Evolutionary conservation across 2,888 invertebrate genomes (phyloP).

Genomic region (Trichogramma evanescens): DNA sequence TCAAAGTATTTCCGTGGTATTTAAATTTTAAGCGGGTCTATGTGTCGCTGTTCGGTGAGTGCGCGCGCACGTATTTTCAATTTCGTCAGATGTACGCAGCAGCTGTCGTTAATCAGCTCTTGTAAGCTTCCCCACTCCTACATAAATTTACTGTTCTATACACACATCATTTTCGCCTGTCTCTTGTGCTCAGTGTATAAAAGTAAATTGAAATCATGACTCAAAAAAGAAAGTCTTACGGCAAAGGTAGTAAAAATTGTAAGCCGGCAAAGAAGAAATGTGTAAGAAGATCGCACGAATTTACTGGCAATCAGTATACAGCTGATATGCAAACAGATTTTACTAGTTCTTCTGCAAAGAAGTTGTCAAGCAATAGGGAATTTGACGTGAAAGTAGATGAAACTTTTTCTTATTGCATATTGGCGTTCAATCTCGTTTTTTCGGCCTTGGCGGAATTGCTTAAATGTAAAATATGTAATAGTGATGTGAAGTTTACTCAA

Average conservation of each 20-base stretch:
- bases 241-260: neutral
- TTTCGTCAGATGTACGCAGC: too few species aligned
- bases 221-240: neutral
- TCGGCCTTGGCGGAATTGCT: conserved; percentile 10
- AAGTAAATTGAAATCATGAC: too few species aligned
- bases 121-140: too few species aligned
- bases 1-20: too few species aligned
- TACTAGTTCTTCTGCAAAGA: conserved; percentile 7
- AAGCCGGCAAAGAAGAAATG: neutral
- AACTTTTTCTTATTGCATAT: neutral
- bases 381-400: conserved; percentile 2
- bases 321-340: neutral
- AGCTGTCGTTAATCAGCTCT: too few species aligned
- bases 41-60: too few species aligned
- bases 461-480: conserved; percentile 12
- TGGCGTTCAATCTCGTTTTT: conserved; percentile 10
- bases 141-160: too few species aligned
- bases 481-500: conserved; percentile 20
- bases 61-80: too few species aligned
- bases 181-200: too few species aligned
- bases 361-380: conserved; percentile 1
- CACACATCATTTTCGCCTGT: too few species aligned
- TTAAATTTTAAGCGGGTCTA: too few species aligned
- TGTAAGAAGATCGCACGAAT: neutral
- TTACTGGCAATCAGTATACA: conserved; percentile 1